Evolutionary conservation across 2,113 vertebrate genomes (phyloP).

Genomic region (Pygoscelis adeliae): DNA sequence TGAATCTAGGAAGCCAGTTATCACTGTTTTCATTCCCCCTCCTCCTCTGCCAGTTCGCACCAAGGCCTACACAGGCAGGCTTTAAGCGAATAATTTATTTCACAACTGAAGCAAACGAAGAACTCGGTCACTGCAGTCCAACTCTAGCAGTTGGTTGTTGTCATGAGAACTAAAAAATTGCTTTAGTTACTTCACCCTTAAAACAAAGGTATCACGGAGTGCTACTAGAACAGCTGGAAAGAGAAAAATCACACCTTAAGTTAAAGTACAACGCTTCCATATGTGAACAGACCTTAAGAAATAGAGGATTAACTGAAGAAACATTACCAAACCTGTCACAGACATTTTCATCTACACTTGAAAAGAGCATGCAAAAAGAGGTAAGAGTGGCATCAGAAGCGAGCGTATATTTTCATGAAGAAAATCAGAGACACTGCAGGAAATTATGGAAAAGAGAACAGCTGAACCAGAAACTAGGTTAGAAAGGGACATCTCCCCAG

Average conservation of each 20-base stretch:
- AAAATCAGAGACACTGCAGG: neutral
- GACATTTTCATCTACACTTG: neutral
- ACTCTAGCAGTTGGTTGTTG: neutral
- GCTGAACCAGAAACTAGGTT: conserved; percentile 18
- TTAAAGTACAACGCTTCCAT: neutral
- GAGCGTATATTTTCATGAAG: neutral
- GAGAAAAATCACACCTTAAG: neutral
- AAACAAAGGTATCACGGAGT: neutral
- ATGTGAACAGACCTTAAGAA: neutral
- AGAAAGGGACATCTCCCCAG: conserved; percentile 4
- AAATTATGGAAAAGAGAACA: neutral
- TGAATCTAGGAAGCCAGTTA: neutral
- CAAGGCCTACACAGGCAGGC: neutral
- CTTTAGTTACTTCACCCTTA: neutral
- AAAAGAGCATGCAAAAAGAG: neutral
- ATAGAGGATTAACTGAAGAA: neutral
- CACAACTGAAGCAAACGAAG: neutral
- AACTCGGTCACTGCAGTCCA: neutral
- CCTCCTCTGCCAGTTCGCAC: neutral
- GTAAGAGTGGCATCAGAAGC: neutral
- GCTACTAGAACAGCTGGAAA: neutral
- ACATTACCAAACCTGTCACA: neutral
- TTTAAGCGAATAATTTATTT: neutral
- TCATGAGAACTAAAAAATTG: neutral
- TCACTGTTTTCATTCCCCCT: neutral